Evolutionary conservation across 2,113 vertebrate genomes (phyloP), one percentile per base, ranked within the genome.

Genomic region (Callocephalon fimbriatum): DNA sequence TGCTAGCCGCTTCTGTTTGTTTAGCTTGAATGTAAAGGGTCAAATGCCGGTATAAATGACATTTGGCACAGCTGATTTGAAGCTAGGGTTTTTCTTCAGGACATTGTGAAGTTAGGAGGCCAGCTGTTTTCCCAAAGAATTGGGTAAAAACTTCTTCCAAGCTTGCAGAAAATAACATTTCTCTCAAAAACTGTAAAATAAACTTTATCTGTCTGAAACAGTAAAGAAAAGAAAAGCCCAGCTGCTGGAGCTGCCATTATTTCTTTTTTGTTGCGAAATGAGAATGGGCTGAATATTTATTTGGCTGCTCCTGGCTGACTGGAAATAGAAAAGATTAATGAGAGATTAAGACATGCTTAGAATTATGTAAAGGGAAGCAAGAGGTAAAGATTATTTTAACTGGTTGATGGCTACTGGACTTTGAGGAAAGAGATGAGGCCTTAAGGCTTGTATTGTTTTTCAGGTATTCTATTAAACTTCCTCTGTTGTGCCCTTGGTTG

Each of bases 11-110:
- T 35, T 5, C 0, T 7, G 0, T 38, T 35, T 38, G 32, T 25
- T 35, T 50, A 6, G 2, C 6, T 0, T 5, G 48, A 3, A 1
- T 1, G 1, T 5, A 3, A 54, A 3, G 35, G 8, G 11, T 9
- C 45, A 2, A 15, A 38, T 0, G 3, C 1, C 14, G 1, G 23
- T 5, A 63, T 9, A 2, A 42, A 4, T 5, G 25, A 7, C 40
- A 4, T 18, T 18, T 5, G 31, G 15, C n/a, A 13, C 12, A 1
- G 76, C 81, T 9, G 10, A 2, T 4, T 2, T 0, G 53, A 4
- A 67, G 2, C 32, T 2, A 4, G 25, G 73, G 6, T 15, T 82
- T 68, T 18, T 20, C 59, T 40, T 12, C 31, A 5, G 15, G 25
- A 56, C 45, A 2, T 11, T 7, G 4, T 1, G 0, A 38, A 86